Evolutionary conservation across 2,888 invertebrate species (phyloP), one percentile per base, ranked within the genome.

Genomic region (Miltochrista miniata): DNA sequence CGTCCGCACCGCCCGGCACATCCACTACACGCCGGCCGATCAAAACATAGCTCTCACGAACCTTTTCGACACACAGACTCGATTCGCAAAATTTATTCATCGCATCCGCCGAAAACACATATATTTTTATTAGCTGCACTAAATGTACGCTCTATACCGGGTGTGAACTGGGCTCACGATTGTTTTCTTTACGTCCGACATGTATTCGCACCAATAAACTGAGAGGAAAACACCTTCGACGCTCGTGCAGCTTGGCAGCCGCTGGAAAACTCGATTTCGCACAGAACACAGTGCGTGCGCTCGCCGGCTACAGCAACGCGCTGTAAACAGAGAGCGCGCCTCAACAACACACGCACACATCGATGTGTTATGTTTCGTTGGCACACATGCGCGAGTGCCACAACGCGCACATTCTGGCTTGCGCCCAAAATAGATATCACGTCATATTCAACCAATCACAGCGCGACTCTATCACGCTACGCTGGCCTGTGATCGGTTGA

Each of bases 251-350:
- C 73, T 76, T 79, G 75, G 76, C 72, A 79, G 74, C 78, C 77
- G 81, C 79, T 85, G 87, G 87, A 81, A 87, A 90, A 90, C 78
- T 85, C 81, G 74, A 74, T 77, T 78, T 81, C 76, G 79, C 78
- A 76, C 78, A 74, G 71, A 70, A 74, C 81, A 82, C 83, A 61
- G 66, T 61, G 94, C 92, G 95, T 95, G 83, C 94, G 96, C 81
- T 85, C 86, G 71, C 92, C 92, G 83, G 92, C 92, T 74, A 80
- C 79, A 79, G 77, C 77, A 90, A 90, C 80, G 88, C 92, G 72
- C 93, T 92, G 83, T 93, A 93, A 24, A 24, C 93, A 82, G 93
- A 77, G 77, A 78, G 67, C 82, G 79, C 81, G 85, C 74, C 83
- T 78, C 85, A 76, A 85, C 86, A 86, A 87, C 88, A 87, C 83